A percentile compares a stretch with the other conserved stretches of the same genome.
These are phyloP conservation scores for Pimpla rufipes DNA, from an alignment of 2,888 invertebrate genomes.

Conservation along the genomic window DNA sequence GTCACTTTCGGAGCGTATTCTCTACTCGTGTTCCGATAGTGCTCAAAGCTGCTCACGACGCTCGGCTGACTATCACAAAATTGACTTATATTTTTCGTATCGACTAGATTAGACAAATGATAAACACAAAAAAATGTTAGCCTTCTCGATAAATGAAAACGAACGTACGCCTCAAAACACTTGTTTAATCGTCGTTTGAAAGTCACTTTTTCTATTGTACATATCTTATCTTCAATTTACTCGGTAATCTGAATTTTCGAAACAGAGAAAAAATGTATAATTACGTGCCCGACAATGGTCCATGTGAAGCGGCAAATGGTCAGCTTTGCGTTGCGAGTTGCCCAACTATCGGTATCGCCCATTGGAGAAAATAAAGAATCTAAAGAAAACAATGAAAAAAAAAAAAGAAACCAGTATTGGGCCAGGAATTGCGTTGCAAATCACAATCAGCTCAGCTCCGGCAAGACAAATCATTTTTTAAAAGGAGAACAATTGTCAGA, in stretches of 20 bases:
- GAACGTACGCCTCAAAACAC: background rate
- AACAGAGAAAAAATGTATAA: constrained; percentile 10
- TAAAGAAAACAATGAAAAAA: constrained; percentile 66
- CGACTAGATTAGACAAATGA: constrained; percentile 1
- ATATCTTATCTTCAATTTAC: constrained; percentile 55
- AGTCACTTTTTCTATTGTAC: constrained; percentile 54
- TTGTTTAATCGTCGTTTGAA: constrained; percentile 15
- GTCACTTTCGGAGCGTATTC: constrained; percentile 64
- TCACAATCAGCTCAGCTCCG: constrained; percentile 85
- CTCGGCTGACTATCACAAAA: constrained; percentile 51
- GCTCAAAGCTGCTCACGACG: constrained; percentile 55
- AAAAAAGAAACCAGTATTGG: constrained; percentile 79
- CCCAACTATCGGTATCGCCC: constrained; percentile 69
- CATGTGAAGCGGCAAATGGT: constrained; percentile 35
- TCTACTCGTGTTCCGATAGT: constrained; percentile 63
- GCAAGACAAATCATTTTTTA: constrained; percentile 83
- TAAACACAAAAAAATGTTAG: constrained; percentile 11
- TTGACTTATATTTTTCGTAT: constrained; percentile 16
- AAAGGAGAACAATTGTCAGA: constrained; percentile 82
- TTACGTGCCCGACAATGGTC: constrained; percentile 12
- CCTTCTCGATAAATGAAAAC: constrained; percentile 6
- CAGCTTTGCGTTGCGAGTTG: constrained; percentile 67
- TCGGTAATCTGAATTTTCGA: constrained; percentile 29
- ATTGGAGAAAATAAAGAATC: constrained; percentile 69
- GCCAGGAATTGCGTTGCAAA: constrained; percentile 86